A percentile compares a stretch with the other conserved stretches of the same genome.
Evolutionary conservation across 2,888 invertebrate genomes (phyloP).

Genomic region (Allophyes oxyacanthae): DNA sequence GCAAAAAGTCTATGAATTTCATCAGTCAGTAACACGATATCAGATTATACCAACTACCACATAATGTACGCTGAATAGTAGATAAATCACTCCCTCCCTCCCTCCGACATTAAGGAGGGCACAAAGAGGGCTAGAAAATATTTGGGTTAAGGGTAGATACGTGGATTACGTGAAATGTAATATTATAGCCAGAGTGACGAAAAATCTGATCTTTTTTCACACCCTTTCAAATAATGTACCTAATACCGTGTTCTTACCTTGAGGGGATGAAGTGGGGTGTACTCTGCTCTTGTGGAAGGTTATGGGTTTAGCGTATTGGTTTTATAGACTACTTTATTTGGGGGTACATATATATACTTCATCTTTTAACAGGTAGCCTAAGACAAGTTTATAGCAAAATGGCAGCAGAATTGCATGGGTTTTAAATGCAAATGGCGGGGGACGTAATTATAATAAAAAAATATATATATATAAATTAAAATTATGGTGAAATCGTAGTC

Average conservation of each 20-base stretch:
- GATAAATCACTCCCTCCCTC: slow-evolving; percentile 70
- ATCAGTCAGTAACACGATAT: slow-evolving; percentile 57
- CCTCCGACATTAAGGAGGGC: slow-evolving; percentile 64
- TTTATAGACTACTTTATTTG: slow-evolving; percentile 35
- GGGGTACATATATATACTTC: too few species aligned
- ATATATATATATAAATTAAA: too few species aligned
- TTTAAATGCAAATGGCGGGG: too few species aligned
- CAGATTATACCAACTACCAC: slow-evolving; percentile 69
- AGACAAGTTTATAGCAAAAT: too few species aligned
- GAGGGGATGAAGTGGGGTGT: slow-evolving; percentile 16
- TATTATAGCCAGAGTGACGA: slow-evolving; percentile 48
- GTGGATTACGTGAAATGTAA: slow-evolving; percentile 54
- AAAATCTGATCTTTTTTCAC: slow-evolving; percentile 47
- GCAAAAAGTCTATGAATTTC: slow-evolving; percentile 51
- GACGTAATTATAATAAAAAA: too few species aligned
- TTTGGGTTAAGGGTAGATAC: slow-evolving; percentile 64
- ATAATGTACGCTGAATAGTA: slow-evolving; percentile 72
- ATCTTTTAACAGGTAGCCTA: too few species aligned
- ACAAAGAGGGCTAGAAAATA: slow-evolving; percentile 64
- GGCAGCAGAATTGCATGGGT: too few species aligned
- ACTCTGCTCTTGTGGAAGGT: slow-evolving; percentile 33
- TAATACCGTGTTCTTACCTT: slow-evolving; percentile 16
- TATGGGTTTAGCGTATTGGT: slow-evolving; percentile 26
- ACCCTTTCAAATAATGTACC: slow-evolving; percentile 42
- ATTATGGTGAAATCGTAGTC: too few species aligned